phyloP scores from a whole-genome alignment of 2,888 invertebrate genomes.

The Luperina nickerlii region DNA sequence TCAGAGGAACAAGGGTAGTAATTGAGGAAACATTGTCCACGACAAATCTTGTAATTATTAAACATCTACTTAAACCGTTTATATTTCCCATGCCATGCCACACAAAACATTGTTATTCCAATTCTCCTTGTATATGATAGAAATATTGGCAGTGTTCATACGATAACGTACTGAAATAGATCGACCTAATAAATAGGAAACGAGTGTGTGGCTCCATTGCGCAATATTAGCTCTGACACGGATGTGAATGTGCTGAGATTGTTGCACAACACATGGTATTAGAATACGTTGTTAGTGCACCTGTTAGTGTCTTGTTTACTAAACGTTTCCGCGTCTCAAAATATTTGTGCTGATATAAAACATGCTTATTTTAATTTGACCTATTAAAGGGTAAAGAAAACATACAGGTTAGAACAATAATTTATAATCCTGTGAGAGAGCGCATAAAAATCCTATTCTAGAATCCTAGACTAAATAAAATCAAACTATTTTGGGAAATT shows the following conservation, averaged over 20 bases:
- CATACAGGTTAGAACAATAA: not conserved
- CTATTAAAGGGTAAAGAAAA: not conserved
- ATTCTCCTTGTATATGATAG: conserved; percentile 68
- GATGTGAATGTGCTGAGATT: conserved; percentile 76
- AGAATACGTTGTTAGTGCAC: conserved; percentile 68
- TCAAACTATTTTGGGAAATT: not conserved
- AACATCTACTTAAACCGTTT: not conserved
- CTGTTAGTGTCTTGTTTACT: conserved; percentile 64
- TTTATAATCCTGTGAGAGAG: not conserved
- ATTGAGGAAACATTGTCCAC: not conserved
- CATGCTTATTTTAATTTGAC: not conserved
- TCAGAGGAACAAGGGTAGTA: not conserved
- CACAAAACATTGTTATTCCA: conserved; percentile 32
- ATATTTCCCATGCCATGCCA: not conserved
- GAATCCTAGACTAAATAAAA: not conserved
- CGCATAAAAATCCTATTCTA: not conserved
- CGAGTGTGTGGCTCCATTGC: conserved; percentile 78
- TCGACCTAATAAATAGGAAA: conserved; percentile 86
- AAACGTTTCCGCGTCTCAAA: conserved; percentile 56
- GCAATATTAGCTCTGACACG: conserved; percentile 76
- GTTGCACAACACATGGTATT: conserved; percentile 78
- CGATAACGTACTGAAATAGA: conserved; percentile 83
- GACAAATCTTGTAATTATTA: conserved; percentile 1
- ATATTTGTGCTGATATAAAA: conserved; percentile 31
- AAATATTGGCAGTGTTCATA: conserved; percentile 80